A percentile compares a stretch with the other conserved stretches of the same genome.
Conservation (phyloP, 2,888 invertebrate genomes). For the Pterostichus madidus region DNA sequence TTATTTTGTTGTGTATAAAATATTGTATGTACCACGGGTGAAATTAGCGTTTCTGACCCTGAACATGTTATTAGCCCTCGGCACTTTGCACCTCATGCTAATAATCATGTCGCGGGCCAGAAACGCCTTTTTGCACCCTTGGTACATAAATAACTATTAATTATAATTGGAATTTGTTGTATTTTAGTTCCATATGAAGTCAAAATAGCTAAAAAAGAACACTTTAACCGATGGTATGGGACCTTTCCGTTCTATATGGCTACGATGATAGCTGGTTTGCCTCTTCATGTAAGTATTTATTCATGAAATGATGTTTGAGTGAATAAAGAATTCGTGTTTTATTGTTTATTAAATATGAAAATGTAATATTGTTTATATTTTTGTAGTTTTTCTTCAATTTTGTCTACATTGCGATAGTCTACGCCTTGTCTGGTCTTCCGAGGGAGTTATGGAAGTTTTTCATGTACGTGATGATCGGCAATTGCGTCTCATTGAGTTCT, state of each 20-base stretch:
- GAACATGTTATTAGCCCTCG: no score
- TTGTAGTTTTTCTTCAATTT: slow-evolving; percentile 80
- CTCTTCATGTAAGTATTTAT: slow-evolving; percentile 79
- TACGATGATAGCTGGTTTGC: slow-evolving; percentile 83
- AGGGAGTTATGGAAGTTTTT: slow-evolving; percentile 82
- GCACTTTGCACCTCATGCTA: no score
- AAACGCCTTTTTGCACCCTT: no score
- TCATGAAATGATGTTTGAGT: no score
- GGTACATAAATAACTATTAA: not conserved
- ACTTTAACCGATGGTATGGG: slow-evolving; percentile 89
- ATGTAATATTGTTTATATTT: no score
- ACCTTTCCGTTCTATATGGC: slow-evolving; percentile 87
- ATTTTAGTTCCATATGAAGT: slow-evolving; percentile 85
- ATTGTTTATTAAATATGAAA: no score
- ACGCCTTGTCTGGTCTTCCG: slow-evolving; percentile 86
- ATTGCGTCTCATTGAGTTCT: slow-evolving; percentile 85
- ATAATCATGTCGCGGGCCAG: no score
- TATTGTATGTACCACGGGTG: no score
- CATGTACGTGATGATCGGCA: slow-evolving; percentile 84
- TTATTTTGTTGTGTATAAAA: no score
- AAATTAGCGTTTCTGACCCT: no score
- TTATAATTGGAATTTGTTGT: not conserved
- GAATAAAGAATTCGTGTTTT: no score
- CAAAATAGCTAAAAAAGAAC: slow-evolving; percentile 85
- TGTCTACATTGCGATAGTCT: slow-evolving; percentile 81